These are phyloP conservation scores for Myotis findleyi DNA, from an alignment of 2,797 vertebrate species.

Conservation along the genomic window DNA sequence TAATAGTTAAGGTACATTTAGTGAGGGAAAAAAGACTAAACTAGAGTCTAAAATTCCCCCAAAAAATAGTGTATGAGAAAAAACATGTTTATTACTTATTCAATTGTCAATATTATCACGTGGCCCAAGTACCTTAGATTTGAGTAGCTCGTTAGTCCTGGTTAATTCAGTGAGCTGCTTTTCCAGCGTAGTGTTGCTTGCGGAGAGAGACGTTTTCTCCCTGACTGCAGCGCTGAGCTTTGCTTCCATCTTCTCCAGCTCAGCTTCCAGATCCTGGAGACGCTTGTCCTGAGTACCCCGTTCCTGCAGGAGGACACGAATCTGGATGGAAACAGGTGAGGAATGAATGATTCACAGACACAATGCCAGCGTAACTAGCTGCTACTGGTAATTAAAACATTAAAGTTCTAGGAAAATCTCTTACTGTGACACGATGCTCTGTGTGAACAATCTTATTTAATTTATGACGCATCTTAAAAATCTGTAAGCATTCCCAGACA, in stretches of 20 bases:
- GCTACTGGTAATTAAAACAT: not conserved
- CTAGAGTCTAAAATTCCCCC: not conserved
- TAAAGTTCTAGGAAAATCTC: not conserved
- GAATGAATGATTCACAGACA: not conserved
- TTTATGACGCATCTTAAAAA: not conserved
- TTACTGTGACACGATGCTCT: not conserved
- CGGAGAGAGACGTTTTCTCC: conserved; percentile 93
- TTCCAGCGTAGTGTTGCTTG: conserved; percentile 92
- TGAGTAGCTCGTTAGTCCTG: conserved; percentile 94
- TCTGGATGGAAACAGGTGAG: conserved; percentile 85
- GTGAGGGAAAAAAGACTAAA: not conserved
- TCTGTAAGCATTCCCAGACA: not conserved
- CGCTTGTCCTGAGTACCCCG: conserved; percentile 92
- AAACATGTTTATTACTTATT: not conserved
- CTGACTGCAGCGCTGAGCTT: conserved; percentile 92
- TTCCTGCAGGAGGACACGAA: conserved; percentile 93
- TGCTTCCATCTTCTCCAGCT: conserved; percentile 92
- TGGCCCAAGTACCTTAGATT: conserved; percentile 92
- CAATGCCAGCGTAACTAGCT: not conserved
- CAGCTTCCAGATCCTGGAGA: conserved; percentile 91
- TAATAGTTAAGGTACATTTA: conserved; percentile 37
- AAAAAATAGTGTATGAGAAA: not conserved
- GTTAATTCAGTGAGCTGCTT: conserved; percentile 93
- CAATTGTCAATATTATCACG: not conserved
- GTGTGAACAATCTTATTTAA: not conserved